Evolutionary conservation across 2,888 invertebrate species (phyloP), one percentile per base, ranked within the genome.

Genomic region (Chaitophorus viminalis): DNA sequence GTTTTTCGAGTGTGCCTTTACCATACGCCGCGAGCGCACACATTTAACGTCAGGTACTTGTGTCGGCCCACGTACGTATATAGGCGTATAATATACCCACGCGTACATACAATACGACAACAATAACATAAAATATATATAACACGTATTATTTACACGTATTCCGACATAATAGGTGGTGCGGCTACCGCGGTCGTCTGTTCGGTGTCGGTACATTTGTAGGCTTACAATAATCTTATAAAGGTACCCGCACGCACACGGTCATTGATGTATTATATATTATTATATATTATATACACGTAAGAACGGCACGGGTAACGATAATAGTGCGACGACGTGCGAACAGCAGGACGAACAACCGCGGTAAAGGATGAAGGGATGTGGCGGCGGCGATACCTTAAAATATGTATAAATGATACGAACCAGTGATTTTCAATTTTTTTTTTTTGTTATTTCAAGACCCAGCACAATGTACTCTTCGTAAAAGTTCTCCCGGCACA

Each of bases 41-140:
- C 46, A 76, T 39, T 18, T n/a, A 0, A 33, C 46, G 76, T 76
- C 76, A 76, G 77, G 52, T 77, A 77, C 52, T 77, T 9, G 46
- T 46, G 11, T 9, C 39, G 46, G 52, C 46, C 74, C 18, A 9
- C 52, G 8, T 9, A 17, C 17, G 11, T 14, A 52, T 36, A 36
- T 36, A 36, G 36, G 36, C 36, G 36, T 54, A 17, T 54, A 54
- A 54, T 18, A 54, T 18, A 54, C 54, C 4, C 54, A 9, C 54
- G 18, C 54, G 18, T 25, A 60, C 60, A 60, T 6, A 60, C 60
- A 60, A 52, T 52, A 52, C 25, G 25, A 60, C 60, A 25, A 60
- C 60, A 60, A 60, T 21, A 25, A 39, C 8, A 21, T 0, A 25
- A 1, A 9, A 46, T 21, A 21, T 54, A 21, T 21, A 21, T 3